phyloP scores from a whole-genome alignment of 1,140 invertebrate species.

The Zaprionus lachaisei region DNA sequence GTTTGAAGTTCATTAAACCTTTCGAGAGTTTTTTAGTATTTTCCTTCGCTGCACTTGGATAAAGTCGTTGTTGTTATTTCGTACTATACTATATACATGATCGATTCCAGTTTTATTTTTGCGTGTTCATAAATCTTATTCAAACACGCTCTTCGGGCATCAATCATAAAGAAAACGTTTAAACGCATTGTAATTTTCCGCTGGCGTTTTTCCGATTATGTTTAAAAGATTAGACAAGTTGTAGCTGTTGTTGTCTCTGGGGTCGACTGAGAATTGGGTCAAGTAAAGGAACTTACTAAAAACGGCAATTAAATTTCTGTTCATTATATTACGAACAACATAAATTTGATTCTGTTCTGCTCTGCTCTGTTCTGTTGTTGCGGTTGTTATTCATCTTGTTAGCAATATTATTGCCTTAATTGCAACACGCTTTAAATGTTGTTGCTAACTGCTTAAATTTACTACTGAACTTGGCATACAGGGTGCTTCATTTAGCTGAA shows the following conservation, averaged over 20 bases:
- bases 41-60: constrained; percentile 20
- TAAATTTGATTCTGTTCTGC: constrained; percentile 53
- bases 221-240: constrained; percentile 29
- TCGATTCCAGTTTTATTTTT: constrained; percentile 17
- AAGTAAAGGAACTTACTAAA: constrained; percentile 75
- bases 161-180: constrained; percentile 27
- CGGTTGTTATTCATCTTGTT: constrained; percentile 54
- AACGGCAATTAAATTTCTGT: constrained; percentile 78
- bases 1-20: constrained; percentile 38
- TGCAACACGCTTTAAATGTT: constrained; percentile 61
- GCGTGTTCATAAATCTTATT: constrained; percentile 24
- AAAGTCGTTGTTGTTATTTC: neutral
- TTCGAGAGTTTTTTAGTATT: constrained; percentile 32
- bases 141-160: constrained; percentile 35
- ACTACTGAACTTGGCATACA: constrained; percentile 51
- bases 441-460: constrained; percentile 59
- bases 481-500: constrained; percentile 35
- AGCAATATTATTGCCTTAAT: constrained; percentile 59
- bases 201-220: constrained; percentile 26
- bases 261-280: constrained; percentile 74
- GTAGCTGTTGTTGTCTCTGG: constrained; percentile 25
- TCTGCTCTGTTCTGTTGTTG: neutral
- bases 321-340: constrained; percentile 71
- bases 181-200: constrained; percentile 10
- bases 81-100: constrained; percentile 6